phyloP scores from a whole-genome alignment of 2,888 invertebrate species.

The Tetragonisca angustula region DNA sequence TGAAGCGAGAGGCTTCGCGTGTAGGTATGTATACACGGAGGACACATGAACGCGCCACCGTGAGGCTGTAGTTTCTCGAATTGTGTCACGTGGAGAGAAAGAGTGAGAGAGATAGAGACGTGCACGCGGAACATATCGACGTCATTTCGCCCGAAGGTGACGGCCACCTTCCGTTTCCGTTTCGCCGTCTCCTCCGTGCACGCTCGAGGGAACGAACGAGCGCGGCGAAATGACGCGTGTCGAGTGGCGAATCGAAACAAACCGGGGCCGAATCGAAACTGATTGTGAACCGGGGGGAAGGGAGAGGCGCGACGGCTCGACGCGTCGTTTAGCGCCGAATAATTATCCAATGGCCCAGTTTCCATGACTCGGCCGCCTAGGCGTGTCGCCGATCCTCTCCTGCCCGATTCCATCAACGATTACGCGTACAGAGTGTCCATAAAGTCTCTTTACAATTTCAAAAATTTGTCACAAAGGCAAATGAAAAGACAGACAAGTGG shows the following conservation, averaged over 20 bases:
- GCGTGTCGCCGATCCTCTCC: too few relatives aligned
- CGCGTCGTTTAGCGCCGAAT: constrained; percentile 49
- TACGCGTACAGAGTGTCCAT: too few relatives aligned
- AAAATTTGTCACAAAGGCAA: too few relatives aligned
- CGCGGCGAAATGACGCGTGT: constrained; percentile 52
- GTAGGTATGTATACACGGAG: not conserved
- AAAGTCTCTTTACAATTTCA: too few relatives aligned
- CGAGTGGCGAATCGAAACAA: constrained; percentile 39
- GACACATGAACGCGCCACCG: not conserved
- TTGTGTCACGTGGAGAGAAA: constrained; percentile 38
- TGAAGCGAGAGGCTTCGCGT: not conserved
- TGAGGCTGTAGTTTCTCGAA: constrained; percentile 40
- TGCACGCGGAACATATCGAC: constrained; percentile 23
- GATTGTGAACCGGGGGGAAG: not conserved
- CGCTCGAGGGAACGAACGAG: not conserved
- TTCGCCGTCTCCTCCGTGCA: not conserved
- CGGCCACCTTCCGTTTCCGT: constrained; percentile 38
- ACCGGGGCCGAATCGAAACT: constrained; percentile 11
- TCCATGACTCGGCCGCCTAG: not conserved
- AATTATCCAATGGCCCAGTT: constrained; percentile 35
- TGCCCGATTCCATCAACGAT: not conserved
- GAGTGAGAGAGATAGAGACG: too few relatives aligned
- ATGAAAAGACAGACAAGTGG: too few relatives aligned
- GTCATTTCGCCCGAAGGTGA: constrained; percentile 41
- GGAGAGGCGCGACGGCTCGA: constrained; percentile 11